Evolutionary conservation across 30 jellyfish, hydroid and myxozoan genomes (phyloP).

Genomic region (Chironex yamaguchii): DNA sequence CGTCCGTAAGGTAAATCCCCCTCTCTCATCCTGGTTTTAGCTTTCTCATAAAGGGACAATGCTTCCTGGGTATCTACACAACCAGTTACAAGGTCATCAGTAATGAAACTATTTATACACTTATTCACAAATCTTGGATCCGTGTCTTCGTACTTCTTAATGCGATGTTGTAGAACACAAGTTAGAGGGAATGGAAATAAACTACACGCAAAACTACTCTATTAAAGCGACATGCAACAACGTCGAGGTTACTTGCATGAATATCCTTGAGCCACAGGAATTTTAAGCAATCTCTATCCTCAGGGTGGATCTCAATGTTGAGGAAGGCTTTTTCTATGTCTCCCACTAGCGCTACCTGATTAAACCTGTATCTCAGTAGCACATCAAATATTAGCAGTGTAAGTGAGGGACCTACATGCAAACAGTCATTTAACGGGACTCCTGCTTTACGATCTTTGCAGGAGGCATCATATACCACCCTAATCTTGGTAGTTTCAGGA

Average conservation of each 20-base stretch:
- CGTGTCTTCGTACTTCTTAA: conserved; percentile 19
- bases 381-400: conserved; percentile 40
- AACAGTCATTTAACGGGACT: conserved; percentile 17
- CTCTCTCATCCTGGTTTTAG: conserved; percentile 49
- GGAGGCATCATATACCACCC: conserved; percentile 57
- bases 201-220: conserved; percentile 30
- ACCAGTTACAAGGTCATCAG: conserved; percentile 40
- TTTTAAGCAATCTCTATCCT: conserved; percentile 52
- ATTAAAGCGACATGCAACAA: too few species aligned
- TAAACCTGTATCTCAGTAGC: conserved; percentile 29
- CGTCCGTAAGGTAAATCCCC: conserved; percentile 54
- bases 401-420: conserved; percentile 48
- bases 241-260: too few species aligned
- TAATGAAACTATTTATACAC: conserved; percentile 41
- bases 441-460: conserved; percentile 40
- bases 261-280: conserved; percentile 57
- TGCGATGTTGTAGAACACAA: conserved; percentile 54
- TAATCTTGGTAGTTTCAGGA: conserved; percentile 60
- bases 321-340: conserved; percentile 60
- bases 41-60: conserved; percentile 41
- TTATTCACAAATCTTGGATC: conserved; percentile 40
- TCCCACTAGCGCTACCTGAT: conserved; percentile 42
- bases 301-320: conserved; percentile 43
- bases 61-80: background rate
- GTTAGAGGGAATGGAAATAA: conserved; percentile 12